Conservation (phyloP, 37 sponge, comb jelly and placozoan genomes). For the Tethya wilhelma region DNA sequence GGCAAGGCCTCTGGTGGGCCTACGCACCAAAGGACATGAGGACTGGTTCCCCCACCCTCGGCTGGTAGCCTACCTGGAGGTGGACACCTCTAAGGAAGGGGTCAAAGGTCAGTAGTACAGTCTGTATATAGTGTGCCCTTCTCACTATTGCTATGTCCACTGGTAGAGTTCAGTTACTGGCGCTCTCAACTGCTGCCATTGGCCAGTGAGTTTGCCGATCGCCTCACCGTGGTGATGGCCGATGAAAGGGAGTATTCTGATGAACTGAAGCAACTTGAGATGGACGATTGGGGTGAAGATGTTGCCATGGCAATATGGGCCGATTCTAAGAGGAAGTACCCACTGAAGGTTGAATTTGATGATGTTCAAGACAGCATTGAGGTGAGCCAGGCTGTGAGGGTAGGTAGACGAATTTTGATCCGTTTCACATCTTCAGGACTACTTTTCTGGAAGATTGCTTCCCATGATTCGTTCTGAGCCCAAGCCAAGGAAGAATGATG, state of each 20-base stretch:
- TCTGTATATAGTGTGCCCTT: background rate
- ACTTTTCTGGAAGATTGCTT: conserved; percentile 56
- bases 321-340: conserved; percentile 22
- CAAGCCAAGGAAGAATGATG: conserved; percentile 43
- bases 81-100: conserved; percentile 38
- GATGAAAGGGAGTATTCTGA: conserved; percentile 36
- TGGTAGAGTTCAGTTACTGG: conserved; percentile 43
- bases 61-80: conserved; percentile 54
- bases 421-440: conserved; percentile 40
- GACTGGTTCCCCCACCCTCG: conserved; percentile 34
- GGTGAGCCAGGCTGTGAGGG: background rate
- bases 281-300: conserved; percentile 58
- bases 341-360: conserved; percentile 23
- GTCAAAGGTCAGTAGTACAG: conserved; percentile 14
- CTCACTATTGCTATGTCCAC: background rate
- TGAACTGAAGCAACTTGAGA: conserved; percentile 40
- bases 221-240: conserved; percentile 18
- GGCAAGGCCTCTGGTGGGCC: conserved; percentile 53
- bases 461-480: conserved; percentile 52
- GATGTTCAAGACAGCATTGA: background rate
- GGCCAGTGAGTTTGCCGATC: conserved; percentile 28
- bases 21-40: conserved; percentile 29
- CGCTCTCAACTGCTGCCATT: conserved; percentile 29
- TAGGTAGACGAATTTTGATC: conserved; percentile 9
- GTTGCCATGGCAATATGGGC: conserved; percentile 51